A percentile compares a stretch with the other conserved stretches of the same genome.
Evolutionary conservation across 2,888 invertebrate genomes (phyloP).

Genomic region (Tetragnatha montana): DNA sequence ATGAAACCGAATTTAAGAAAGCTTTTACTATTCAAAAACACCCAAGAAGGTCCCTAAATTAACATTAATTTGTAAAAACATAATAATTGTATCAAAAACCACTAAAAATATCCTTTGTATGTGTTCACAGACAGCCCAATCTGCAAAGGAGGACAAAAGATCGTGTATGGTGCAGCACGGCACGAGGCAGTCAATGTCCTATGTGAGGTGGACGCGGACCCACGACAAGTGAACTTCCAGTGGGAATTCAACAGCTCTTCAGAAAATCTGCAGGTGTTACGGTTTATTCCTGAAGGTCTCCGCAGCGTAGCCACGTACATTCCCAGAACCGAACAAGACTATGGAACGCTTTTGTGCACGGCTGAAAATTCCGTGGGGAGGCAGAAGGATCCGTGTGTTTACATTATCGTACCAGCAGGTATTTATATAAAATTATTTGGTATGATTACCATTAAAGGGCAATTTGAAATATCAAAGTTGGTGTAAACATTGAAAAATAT

Average conservation of each 20-base stretch:
- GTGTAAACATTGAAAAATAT: no score
- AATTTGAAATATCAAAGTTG: no score
- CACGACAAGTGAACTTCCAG: conserved; percentile 83
- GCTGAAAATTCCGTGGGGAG: conserved; percentile 73
- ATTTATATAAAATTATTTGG: not conserved
- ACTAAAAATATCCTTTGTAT: no score
- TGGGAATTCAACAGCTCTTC: conserved; percentile 87
- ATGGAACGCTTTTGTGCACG: conserved; percentile 73
- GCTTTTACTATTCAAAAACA: no score
- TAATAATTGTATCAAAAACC: not conserved
- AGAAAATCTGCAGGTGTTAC: conserved; percentile 61
- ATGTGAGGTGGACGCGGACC: conserved; percentile 73
- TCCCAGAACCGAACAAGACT: conserved; percentile 73
- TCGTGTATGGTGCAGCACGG: conserved; percentile 73
- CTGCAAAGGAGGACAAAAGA: conserved; percentile 71
- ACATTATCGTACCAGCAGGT: conserved; percentile 80
- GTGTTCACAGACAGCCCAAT: conserved; percentile 63
- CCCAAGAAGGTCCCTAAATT: no score
- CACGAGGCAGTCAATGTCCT: conserved; percentile 72
- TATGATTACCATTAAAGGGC: no score
- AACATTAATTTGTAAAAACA: no score
- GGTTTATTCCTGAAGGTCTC: conserved; percentile 79
- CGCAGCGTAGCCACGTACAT: conserved; percentile 79
- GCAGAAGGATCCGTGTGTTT: conserved; percentile 73
- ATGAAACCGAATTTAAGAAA: no score